Percentiles rank a stretch among this genome's conserved stretches.
These are phyloP conservation scores for Lytechinus pictus DNA, from an alignment of 35 echinoderm and acorn worm genomes.

Conservation along the genomic window DNA sequence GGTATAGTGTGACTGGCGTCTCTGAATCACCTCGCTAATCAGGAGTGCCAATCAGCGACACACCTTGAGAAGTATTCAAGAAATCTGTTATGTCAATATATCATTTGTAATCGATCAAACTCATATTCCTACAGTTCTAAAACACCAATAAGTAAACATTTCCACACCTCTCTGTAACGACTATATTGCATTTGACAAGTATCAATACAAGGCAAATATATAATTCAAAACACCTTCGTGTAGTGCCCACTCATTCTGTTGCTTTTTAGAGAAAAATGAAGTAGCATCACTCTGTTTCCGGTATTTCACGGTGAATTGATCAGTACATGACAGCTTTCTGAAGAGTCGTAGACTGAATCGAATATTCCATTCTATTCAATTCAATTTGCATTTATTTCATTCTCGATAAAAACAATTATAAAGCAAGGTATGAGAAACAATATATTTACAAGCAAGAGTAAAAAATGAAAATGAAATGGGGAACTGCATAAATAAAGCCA, in stretches of 20 bases:
- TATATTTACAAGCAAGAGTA: too few species aligned
- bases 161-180: background rate
- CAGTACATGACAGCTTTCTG: too few species aligned
- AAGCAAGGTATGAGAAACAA: too few species aligned
- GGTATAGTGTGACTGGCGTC: background rate
- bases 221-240: background rate
- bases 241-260: background rate
- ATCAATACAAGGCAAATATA: background rate
- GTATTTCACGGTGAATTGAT: background rate
- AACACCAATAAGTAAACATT: background rate
- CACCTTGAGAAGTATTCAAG: background rate
- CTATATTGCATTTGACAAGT: background rate
- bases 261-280: background rate
- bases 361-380: too few species aligned
- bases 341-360: too few species aligned
- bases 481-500: too few species aligned
- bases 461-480: too few species aligned
- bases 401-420: too few species aligned
- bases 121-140: background rate
- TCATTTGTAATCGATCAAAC: background rate
- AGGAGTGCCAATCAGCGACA: background rate
- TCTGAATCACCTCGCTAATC: background rate
- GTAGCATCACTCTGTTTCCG: background rate
- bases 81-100: background rate
- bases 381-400: too few species aligned